These are phyloP conservation scores for Salarias fasciatus DNA, from an alignment of 2,797 vertebrate genomes.

Conservation along the genomic window DNA sequence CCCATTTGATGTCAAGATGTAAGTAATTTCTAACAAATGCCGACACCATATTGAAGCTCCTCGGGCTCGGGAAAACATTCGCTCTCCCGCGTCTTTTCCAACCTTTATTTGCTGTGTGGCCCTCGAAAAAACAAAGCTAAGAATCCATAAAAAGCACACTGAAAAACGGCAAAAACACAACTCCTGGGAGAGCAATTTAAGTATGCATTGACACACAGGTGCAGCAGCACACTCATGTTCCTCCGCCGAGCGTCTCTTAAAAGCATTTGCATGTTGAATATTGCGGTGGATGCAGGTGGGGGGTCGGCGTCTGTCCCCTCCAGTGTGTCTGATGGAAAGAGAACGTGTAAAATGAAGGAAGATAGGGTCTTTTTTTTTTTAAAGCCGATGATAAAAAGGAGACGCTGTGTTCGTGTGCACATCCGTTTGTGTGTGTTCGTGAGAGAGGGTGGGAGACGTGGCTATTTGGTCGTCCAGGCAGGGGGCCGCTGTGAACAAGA, in stretches of 20 bases:
- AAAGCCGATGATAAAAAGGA: conserved; percentile 18
- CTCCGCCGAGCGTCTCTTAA: conserved; percentile 50
- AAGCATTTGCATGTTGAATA: conserved; percentile 75
- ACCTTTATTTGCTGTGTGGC: conserved; percentile 2
- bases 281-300: conserved; percentile 20
- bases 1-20: background rate
- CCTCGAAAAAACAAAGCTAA: conserved; percentile 8
- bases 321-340: conserved; percentile 15
- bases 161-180: conserved; percentile 34
- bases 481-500: conserved; percentile 35
- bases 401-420: conserved; percentile 6
- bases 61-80: conserved; percentile 1
- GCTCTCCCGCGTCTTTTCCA: background rate
- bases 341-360: conserved; percentile 21
- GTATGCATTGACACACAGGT: conserved; percentile 33
- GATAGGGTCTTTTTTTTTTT: background rate
- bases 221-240: conserved; percentile 29
- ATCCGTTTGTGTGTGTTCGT: conserved; percentile 16
- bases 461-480: conserved; percentile 18
- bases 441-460: conserved; percentile 11
- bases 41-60: background rate
- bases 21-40: conserved; percentile 11
- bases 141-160: conserved; percentile 17
- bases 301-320: conserved; percentile 25
- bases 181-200: conserved; percentile 28